Conservation (phyloP, 2,113 vertebrate genomes). For the Colius striatus region DNA sequence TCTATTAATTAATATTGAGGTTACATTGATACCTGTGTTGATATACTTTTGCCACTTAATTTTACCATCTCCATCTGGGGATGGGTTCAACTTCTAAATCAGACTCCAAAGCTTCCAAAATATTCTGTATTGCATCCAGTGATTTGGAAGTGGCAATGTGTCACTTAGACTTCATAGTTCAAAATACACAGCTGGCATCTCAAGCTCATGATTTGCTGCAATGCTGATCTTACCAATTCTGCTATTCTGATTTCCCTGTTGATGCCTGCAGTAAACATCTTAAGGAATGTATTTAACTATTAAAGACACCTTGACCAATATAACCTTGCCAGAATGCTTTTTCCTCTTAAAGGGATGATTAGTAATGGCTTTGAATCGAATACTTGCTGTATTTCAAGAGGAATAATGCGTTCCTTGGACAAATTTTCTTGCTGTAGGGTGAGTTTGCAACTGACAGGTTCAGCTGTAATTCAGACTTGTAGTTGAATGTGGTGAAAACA, state of each 20-base stretch:
- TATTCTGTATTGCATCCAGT: not conserved
- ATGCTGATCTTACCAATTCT: conserved; percentile 16
- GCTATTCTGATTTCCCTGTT: not conserved
- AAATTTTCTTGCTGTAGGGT: not conserved
- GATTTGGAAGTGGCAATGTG: not conserved
- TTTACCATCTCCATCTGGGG: not conserved
- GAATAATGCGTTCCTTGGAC: conserved; percentile 7
- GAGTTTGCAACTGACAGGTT: not conserved
- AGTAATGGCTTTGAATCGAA: not conserved
- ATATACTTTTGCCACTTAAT: not conserved
- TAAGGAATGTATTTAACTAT: conserved; percentile 5
- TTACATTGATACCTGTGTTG: not conserved
- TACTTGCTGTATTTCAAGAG: not conserved
- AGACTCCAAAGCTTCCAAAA: not conserved
- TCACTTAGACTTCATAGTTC: not conserved
- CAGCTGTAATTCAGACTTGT: not conserved
- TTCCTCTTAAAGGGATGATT: not conserved
- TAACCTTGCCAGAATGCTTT: conserved; percentile 1
- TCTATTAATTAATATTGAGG: not conserved
- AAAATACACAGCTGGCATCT: not conserved
- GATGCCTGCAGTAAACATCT: not conserved
- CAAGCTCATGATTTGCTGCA: not conserved
- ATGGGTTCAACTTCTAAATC: not conserved
- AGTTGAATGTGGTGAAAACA: not conserved
- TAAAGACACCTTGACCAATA: not conserved